These are phyloP conservation scores for Smittia aterrima DNA, from an alignment of 2,888 invertebrate species.

Conservation along the genomic window DNA sequence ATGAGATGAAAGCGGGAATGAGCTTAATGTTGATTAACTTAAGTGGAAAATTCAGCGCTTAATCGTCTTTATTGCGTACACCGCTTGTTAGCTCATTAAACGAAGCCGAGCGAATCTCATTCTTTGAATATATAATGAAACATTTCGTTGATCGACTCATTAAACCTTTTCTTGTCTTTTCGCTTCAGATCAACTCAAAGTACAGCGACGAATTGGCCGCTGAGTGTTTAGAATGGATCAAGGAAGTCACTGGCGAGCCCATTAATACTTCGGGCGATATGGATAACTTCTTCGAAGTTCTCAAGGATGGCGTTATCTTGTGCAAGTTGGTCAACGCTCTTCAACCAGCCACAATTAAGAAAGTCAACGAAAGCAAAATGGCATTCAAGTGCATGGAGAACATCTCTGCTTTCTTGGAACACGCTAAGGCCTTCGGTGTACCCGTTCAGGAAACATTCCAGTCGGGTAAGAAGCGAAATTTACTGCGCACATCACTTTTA, in stretches of 20 bases:
- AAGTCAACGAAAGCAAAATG: slow-evolving; percentile 86
- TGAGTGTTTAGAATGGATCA: slow-evolving; percentile 92
- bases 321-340: slow-evolving; percentile 88
- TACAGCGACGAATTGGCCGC: slow-evolving; percentile 93
- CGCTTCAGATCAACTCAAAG: slow-evolving; percentile 87
- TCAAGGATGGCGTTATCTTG: slow-evolving; percentile 86
- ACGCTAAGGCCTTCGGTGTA: slow-evolving; percentile 82
- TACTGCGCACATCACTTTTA: no score
- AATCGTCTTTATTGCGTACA: neutral
- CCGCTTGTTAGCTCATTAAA: slow-evolving; percentile 1
- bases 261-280: slow-evolving; percentile 84
- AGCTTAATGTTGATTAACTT: slow-evolving; percentile 14
- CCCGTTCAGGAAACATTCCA: slow-evolving; percentile 94
- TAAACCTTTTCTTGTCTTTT: no score
- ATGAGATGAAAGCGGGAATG: neutral
- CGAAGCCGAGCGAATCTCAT: neutral
- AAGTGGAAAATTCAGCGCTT: slow-evolving; percentile 18
- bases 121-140: neutral
- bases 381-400: slow-evolving; percentile 99
- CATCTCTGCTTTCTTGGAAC: slow-evolving; percentile 80
- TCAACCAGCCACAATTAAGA: slow-evolving; percentile 83
- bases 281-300: slow-evolving; percentile 88
- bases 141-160: neutral
- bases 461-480: no score
- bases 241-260: slow-evolving; percentile 78